These are phyloP conservation scores for Theretra japonica DNA, from an alignment of 2,888 invertebrate genomes.

Conservation along the genomic window DNA sequence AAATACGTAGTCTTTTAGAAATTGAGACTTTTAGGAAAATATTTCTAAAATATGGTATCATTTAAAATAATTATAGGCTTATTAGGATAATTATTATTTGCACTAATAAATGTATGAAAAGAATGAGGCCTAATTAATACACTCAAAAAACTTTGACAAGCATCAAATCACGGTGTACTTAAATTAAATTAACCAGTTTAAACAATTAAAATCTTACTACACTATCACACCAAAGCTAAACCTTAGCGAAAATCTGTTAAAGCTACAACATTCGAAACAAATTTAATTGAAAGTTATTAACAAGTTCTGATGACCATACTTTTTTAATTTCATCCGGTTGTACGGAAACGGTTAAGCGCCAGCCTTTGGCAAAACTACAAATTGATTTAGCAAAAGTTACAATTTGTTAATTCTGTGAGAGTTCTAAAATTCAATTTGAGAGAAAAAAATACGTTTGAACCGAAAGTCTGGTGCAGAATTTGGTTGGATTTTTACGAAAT, in stretches of 20 bases:
- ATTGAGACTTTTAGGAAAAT: too few species aligned
- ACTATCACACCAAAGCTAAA: background rate
- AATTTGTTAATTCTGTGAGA: background rate
- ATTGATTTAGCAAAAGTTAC: constrained; percentile 6
- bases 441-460: background rate
- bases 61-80: too few species aligned
- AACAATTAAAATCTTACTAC: background rate
- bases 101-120: too few species aligned
- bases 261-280: constrained; percentile 1
- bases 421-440: background rate
- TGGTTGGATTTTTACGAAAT: background rate
- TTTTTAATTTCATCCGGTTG: background rate
- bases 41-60: too few species aligned
- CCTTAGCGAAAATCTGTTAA: background rate
- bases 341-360: constrained; percentile 3
- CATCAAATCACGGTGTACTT: too few species aligned
- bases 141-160: too few species aligned
- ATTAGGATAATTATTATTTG: too few species aligned
- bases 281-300: constrained; percentile 6
- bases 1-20: too few species aligned
- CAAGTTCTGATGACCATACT: constrained; percentile 6
- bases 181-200: background rate
- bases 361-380: constrained; percentile 6
- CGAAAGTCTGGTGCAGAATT: background rate
- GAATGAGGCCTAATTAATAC: too few species aligned